phyloP scores from a whole-genome alignment of 2,797 vertebrate species.

The Sylvilagus floridanus region DNA sequence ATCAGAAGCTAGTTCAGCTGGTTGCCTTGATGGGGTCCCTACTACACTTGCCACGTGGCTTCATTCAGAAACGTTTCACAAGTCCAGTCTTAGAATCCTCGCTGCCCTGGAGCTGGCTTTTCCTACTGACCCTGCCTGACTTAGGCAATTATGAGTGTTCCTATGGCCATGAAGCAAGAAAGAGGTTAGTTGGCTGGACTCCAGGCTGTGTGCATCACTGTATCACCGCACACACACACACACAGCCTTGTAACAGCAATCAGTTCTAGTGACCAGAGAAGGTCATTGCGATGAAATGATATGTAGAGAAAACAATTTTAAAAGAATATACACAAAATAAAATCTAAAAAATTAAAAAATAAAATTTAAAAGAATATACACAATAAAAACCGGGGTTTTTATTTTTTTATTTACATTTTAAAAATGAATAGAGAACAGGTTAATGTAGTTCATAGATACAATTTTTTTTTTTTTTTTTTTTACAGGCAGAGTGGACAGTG shows the following conservation, averaged over 20 bases:
- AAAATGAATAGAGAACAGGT: no score
- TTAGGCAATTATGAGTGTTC: neutral
- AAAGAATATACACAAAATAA: no score
- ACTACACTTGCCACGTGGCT: neutral
- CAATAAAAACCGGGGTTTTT: neutral
- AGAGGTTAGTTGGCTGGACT: neutral
- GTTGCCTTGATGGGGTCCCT: neutral
- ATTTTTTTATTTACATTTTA: no score
- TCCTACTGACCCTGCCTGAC: neutral
- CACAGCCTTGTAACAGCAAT: neutral
- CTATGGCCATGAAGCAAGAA: neutral
- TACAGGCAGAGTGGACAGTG: no score
- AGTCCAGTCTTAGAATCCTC: neutral
- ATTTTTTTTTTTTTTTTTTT: no score
- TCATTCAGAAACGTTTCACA: neutral
- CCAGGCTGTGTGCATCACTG: neutral
- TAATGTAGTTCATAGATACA: no score
- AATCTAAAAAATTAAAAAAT: no score
- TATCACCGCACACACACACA: neutral
- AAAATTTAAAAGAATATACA: no score
- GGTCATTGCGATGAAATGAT: neutral
- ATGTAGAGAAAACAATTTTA: neutral
- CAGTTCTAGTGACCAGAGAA: neutral
- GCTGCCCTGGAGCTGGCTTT: neutral
- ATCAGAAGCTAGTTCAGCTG: no score